A percentile compares a stretch with the other conserved stretches of the same genome.
phyloP scores from a whole-genome alignment of 2,797 vertebrate species.

The Pseudochromis fuscus region DNA sequence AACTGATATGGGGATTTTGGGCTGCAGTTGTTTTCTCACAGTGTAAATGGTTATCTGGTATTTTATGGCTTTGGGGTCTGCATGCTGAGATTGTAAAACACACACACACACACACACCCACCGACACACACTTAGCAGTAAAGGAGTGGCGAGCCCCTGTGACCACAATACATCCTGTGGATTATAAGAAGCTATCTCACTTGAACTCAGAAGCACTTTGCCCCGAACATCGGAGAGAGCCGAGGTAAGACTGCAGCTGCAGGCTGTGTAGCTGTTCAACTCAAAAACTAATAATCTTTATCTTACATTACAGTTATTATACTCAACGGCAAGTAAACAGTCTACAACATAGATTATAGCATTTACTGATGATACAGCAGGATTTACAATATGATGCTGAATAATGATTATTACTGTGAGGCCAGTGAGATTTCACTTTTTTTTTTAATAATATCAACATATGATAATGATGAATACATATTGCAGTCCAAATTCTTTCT shows the following conservation, averaged over 20 bases:
- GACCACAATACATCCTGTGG: slow-evolving; percentile 43
- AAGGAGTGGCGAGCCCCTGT: slow-evolving; percentile 30
- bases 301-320: slow-evolving; percentile 3
- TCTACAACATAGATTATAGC: background rate
- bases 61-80: slow-evolving; percentile 47
- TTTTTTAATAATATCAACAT: background rate
- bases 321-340: slow-evolving; percentile 1
- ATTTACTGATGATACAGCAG: background rate
- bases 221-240: slow-evolving; percentile 29
- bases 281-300: slow-evolving; percentile 23
- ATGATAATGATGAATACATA: slow-evolving; percentile 10
- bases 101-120: background rate
- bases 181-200: slow-evolving; percentile 52
- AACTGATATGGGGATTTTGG: slow-evolving; percentile 46
- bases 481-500: background rate
- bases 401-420: slow-evolving; percentile 2
- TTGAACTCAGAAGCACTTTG: slow-evolving; percentile 48
- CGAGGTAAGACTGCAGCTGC: slow-evolving; percentile 67
- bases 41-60: slow-evolving; percentile 53
- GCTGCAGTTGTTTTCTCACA: slow-evolving; percentile 23
- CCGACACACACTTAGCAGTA: slow-evolving; percentile 5
- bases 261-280: slow-evolving; percentile 19
- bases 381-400: slow-evolving; percentile 9
- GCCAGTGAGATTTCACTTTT: background rate
- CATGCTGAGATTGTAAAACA: slow-evolving; percentile 47